Base-by-base conservation (phyloP, 2,888 invertebrate species). In the Piscicola geometra region DNA sequence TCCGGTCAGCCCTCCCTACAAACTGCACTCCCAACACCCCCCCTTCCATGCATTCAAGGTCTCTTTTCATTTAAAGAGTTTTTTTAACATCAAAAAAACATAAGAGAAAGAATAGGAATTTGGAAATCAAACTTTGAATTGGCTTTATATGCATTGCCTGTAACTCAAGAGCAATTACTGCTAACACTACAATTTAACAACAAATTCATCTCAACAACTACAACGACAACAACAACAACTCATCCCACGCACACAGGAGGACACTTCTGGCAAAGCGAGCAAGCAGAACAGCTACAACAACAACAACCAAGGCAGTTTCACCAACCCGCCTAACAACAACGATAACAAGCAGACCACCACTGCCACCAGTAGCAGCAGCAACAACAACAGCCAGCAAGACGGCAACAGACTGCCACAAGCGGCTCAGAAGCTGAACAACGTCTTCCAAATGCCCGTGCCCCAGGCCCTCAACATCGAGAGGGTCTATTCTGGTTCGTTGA, bases 371-470 rank as follows among this genome's bases (percentile, higher is more conserved):
- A 28, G n/a, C 15, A 18, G 15, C 15, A 50, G 52, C 64, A 64
- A 28, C 21, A 12, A 12, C 64, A n/a, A 12, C 64, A 64, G 21
- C 64, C n/a, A 12, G 5, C 21, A 3, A 5, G 30, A 3, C 64
- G 21, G 21, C 60, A 56, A 5, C 60, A 56, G n/a, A 21, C n/a
- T 56, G 5, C 60, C 60, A 25, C 60, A 56, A 21, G n/a, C 60
- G 12, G 60, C n/a, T 21, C 60, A 56, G 5, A 56, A 56, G 60
- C 60, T 91, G 82, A 90, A 91, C 82, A 87, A 93, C 73, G 87
- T 94, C 80, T 89, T 91, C 77, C 89, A 91, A 78, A 91, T 93
- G 68, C 91, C 93, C 35, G 92, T 92, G 79, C 92, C 93, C 78
- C 84, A 84, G 77, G 84, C 82, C 67, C 81, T 95, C 77, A 91